Conservation (phyloP, 2,888 invertebrate species). For the Furcula furcula region DNA sequence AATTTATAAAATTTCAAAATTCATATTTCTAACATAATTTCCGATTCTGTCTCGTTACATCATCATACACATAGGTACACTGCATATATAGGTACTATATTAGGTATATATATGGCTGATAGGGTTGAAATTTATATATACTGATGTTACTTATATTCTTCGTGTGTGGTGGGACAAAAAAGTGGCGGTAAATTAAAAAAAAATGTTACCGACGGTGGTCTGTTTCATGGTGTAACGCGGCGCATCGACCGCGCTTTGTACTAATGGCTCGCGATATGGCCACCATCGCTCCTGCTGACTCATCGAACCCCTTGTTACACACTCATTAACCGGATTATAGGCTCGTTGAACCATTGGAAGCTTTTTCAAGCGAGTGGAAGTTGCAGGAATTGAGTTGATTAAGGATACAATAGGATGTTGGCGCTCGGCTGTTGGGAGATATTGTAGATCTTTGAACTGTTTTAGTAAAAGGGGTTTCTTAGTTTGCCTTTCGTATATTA, state of each 20-base stretch:
- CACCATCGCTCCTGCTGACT: constrained; percentile 59
- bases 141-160: too few relatives aligned
- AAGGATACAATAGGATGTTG: constrained; percentile 24
- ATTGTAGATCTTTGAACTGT: too few relatives aligned
- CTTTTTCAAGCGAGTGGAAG: constrained; percentile 19
- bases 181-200: constrained; percentile 53
- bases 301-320: constrained; percentile 55
- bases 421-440: not conserved
- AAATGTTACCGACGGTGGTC: constrained; percentile 67
- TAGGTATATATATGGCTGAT: too few relatives aligned
- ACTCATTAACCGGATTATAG: constrained; percentile 31
- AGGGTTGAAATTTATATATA: too few relatives aligned
- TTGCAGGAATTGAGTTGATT: constrained; percentile 31
- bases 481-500: too few relatives aligned
- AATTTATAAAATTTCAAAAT: too few relatives aligned
- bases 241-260: constrained; percentile 60
- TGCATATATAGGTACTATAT: too few relatives aligned
- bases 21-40: too few relatives aligned
- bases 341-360: constrained; percentile 31
- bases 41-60: too few relatives aligned
- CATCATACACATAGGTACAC: too few relatives aligned
- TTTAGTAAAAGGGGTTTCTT: too few relatives aligned
- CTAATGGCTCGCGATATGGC: constrained; percentile 74
- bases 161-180: constrained; percentile 64
- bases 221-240: constrained; percentile 71